Base-by-base conservation (phyloP, 2,888 invertebrate genomes). In the Tenthredo distinguenda region DNA sequence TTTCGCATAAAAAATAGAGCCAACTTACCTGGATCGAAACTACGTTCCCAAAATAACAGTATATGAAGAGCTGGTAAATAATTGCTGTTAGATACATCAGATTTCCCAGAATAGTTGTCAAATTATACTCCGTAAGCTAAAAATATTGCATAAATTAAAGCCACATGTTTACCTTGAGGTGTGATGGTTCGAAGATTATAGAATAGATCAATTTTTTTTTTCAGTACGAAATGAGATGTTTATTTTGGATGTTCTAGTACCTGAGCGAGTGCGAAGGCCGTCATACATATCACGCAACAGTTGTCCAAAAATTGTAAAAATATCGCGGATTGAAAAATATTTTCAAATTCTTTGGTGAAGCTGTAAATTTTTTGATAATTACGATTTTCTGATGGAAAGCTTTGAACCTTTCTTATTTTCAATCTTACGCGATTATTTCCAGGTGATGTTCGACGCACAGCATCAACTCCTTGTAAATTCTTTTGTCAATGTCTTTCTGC, bases 261-360 rank as follows among this genome's bases (percentile, higher is more conserved):
- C 83, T 83, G 65, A n/a, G 83, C 68, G 4, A 83, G n/a, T 58
- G 68, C 71, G 68, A 68, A 68, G n/a, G 83, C 83, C 4, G 68
- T 18, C 68, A 47, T 71, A 31, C 83, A 83, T 18, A 83, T 83
- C 7, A 83, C 83, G 40, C 62, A 71, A 34, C 68, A 83, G 34
- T 83, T 83, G 10, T 71, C 83, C 50, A 83, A 31, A 37, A 83
- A 83, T 83, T 83, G 83, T 18, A 83, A 4, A 12, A 83, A 83
- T 47, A 83, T 83, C 6, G 83, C 68, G 47, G 12, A 31, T 2
- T 83, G 50, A 58, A 83, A 83, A 15, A 83, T 83, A 18, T 37
- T 18, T 31, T 83, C 31, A 34, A 83, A 47, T 9, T 83, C 83
- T 34, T 43, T 71, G 9, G 83, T 43, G 71, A 47, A 83, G n/a